Conservation (phyloP, 2,113 vertebrate species). For the Morphnarchus princeps region DNA sequence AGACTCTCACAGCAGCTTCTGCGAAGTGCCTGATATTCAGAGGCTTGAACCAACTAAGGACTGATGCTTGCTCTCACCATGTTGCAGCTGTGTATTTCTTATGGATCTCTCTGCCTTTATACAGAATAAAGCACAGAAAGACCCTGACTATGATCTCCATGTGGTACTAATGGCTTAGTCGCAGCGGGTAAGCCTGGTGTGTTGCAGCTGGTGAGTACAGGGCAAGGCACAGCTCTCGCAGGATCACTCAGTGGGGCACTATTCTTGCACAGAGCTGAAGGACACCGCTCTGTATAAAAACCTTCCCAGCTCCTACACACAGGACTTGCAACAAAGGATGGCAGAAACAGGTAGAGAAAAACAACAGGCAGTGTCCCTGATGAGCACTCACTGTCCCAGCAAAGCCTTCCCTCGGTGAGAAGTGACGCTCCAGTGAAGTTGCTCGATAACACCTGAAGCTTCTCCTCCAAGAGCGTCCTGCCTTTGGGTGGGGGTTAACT, state of each 20-base stretch:
- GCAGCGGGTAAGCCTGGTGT: rapidly evolving
- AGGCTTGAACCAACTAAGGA: not conserved
- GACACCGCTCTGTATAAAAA: not conserved
- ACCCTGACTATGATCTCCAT: rapidly evolving
- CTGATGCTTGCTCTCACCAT: not conserved
- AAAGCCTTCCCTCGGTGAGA: not conserved
- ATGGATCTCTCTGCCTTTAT: not conserved
- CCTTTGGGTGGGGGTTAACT: no score
- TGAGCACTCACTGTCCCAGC: rapidly evolving
- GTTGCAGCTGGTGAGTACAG: rapidly evolving
- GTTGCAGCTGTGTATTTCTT: not conserved
- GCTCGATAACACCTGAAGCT: rapidly evolving
- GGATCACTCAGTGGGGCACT: rapidly evolving
- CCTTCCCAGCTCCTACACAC: not conserved
- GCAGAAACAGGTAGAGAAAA: no score
- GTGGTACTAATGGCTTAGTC: not conserved
- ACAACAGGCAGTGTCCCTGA: not conserved
- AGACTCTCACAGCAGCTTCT: not conserved
- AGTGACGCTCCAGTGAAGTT: not conserved
- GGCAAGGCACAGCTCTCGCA: not conserved
- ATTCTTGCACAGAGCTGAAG: not conserved
- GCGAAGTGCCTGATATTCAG: not conserved
- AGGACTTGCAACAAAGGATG: rapidly evolving
- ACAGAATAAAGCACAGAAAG: not conserved
- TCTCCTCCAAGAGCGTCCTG: not conserved